These are phyloP conservation scores for Damaliscus lunatus DNA, from an alignment of 2,113 vertebrate genomes.

Conservation along the genomic window DNA sequence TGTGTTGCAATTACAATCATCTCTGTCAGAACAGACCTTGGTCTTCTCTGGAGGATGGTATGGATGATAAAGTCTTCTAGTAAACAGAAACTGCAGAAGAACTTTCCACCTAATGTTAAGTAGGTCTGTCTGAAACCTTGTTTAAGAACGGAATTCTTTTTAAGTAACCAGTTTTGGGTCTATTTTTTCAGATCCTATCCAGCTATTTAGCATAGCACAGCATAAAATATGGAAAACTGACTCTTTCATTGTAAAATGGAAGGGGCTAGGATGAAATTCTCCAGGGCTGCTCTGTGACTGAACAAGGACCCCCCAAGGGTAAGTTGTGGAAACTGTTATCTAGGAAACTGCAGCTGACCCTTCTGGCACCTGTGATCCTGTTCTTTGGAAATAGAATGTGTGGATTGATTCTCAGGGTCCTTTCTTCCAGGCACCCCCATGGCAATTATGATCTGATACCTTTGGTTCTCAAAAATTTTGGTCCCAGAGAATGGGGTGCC, in stretches of 20 bases:
- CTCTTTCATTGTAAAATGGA: neutral
- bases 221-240: neutral
- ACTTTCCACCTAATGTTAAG: neutral
- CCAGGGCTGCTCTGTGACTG: neutral
- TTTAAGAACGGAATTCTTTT: neutral
- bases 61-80: neutral
- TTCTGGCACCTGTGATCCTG: neutral
- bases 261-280: neutral
- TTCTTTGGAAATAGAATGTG: neutral
- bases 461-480: neutral
- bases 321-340: neutral
- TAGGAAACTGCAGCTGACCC: neutral
- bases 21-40: slow-evolving; percentile 47
- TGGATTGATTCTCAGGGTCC: neutral
- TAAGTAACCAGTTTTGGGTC: neutral
- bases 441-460: neutral
- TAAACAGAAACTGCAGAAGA: neutral
- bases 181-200: neutral
- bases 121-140: neutral
- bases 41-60: neutral
- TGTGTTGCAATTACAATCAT: neutral
- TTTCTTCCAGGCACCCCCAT: neutral
- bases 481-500: neutral
- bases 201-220: neutral
- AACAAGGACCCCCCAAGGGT: neutral